Percentiles rank a stretch among this genome's conserved stretches.
Conservation (phyloP, 2,888 invertebrate genomes). For the Noctuana brunneofusca region DNA sequence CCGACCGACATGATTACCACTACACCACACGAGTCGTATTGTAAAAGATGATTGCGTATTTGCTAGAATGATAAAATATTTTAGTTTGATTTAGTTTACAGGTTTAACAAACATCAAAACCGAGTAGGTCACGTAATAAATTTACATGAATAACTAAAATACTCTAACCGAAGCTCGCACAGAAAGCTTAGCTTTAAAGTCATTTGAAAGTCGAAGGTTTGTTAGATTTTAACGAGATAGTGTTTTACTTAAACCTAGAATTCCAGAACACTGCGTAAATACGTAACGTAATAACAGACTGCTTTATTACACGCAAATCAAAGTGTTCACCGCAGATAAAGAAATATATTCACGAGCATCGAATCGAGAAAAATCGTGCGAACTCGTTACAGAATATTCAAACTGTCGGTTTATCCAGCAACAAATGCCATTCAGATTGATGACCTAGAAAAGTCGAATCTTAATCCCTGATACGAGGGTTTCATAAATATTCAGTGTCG, state of each 20-base stretch:
- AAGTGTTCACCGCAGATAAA: slow-evolving; percentile 15
- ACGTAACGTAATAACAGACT: not conserved
- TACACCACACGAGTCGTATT: too few relatives aligned
- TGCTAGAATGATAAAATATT: too few relatives aligned
- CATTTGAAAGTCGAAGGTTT: not conserved
- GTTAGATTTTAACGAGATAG: not conserved
- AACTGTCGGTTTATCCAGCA: slow-evolving; percentile 42
- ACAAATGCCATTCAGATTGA: slow-evolving; percentile 59
- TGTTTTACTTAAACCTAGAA: not conserved
- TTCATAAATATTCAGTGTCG: slow-evolving; percentile 80
- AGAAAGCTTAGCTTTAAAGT: not conserved
- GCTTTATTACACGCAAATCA: slow-evolving; percentile 7
- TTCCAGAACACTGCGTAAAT: not conserved
- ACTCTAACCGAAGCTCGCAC: not conserved
- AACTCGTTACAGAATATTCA: slow-evolving; percentile 38
- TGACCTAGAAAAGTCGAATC: slow-evolving; percentile 76
- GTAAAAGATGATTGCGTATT: too few relatives aligned
- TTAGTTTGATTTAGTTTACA: too few relatives aligned
- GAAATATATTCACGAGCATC: slow-evolving; percentile 16
- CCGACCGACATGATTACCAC: too few relatives aligned
- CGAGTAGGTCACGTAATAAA: too few relatives aligned
- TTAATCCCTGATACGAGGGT: slow-evolving; percentile 73
- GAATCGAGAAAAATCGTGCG: slow-evolving; percentile 24
- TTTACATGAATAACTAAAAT: too few relatives aligned
- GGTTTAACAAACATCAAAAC: too few relatives aligned